Evolutionary conservation across 2,797 vertebrate species (phyloP).

Genomic region (Sternotherus odoratus): DNA sequence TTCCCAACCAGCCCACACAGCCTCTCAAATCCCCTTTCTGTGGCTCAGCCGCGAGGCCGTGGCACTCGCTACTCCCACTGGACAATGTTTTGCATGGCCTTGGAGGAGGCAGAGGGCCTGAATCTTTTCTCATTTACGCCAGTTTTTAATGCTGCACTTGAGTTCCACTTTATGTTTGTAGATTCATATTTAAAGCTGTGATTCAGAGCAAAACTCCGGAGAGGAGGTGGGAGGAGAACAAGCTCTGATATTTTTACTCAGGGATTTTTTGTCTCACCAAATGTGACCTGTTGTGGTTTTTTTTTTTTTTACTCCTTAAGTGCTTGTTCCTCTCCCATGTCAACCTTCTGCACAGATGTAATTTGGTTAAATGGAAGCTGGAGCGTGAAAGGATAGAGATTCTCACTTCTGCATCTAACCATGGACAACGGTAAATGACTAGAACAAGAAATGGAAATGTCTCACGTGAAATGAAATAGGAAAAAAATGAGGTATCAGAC

Average conservation of each 20-base stretch:
- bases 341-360: neutral
- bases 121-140: neutral
- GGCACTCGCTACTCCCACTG: too few species aligned
- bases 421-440: neutral
- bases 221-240: neutral
- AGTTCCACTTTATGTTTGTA: neutral
- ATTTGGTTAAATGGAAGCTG: neutral
- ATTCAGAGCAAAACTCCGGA: neutral
- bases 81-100: neutral
- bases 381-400: neutral
- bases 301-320: neutral
- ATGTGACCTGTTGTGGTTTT: neutral
- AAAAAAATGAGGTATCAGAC: neutral
- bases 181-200: neutral
- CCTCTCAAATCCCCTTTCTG: accelerated
- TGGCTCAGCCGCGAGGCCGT: accelerated
- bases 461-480: neutral
- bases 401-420: neutral
- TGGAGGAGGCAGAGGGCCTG: neutral
- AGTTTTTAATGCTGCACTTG: accelerated
- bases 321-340: neutral
- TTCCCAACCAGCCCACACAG: accelerated
- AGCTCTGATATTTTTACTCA: neutral
- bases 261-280: neutral
- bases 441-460: neutral